These are phyloP conservation scores for Antheraea yamamai DNA, from an alignment of 2,888 invertebrate genomes.

Conservation along the genomic window DNA sequence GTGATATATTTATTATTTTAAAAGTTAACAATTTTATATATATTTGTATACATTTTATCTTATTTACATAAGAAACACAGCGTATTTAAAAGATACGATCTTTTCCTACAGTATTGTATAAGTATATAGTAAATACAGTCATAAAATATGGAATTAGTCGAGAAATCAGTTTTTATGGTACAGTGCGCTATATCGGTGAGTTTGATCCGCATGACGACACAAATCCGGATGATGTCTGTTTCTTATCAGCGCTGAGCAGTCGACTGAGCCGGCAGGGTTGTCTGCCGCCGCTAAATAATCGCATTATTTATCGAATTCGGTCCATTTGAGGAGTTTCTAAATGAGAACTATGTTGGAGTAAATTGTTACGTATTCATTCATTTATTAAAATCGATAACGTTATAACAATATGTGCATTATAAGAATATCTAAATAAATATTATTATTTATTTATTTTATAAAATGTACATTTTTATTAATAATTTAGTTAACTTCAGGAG, in stretches of 20 bases:
- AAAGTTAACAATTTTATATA: too few species aligned
- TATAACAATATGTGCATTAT: background rate
- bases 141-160: slow-evolving; percentile 9
- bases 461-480: background rate
- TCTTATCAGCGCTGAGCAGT: slow-evolving; percentile 80
- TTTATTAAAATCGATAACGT: background rate
- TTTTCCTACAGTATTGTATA: background rate
- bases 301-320: slow-evolving; percentile 66
- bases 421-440: too few species aligned
- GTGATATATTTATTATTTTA: too few species aligned
- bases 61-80: too few species aligned
- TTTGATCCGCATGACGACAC: slow-evolving; percentile 74
- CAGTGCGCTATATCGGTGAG: slow-evolving; percentile 22
- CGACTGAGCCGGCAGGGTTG: slow-evolving; percentile 66
- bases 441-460: too few species aligned
- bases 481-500: background rate
- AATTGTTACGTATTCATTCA: background rate
- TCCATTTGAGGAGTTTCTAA: slow-evolving; percentile 48
- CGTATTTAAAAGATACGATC: too few species aligned
- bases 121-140: background rate
- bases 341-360: background rate
- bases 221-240: slow-evolving; percentile 82
- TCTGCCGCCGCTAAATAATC: slow-evolving; percentile 62
- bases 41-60: too few species aligned
- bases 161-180: slow-evolving; percentile 21